A percentile compares a stretch with the other conserved stretches of the same genome.
Evolutionary conservation across 2,888 invertebrate species (phyloP).

Genomic region (Crepidodera aurea): DNA sequence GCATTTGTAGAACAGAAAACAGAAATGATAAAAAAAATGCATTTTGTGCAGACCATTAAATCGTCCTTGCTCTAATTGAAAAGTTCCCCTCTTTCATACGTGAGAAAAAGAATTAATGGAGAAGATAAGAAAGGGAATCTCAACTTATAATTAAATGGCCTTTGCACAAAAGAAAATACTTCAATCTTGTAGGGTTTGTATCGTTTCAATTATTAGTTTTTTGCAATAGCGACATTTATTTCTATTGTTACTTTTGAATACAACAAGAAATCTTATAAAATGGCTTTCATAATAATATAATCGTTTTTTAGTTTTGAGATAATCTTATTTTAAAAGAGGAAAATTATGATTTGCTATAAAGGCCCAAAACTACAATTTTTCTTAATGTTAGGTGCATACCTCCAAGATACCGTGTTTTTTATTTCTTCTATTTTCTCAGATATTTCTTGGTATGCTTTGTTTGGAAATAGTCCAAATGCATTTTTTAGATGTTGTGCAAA

Average conservation of each 20-base stretch:
- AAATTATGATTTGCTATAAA: too few relatives aligned
- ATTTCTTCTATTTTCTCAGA: too few relatives aligned
- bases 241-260: not conserved
- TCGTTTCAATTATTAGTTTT: constrained; percentile 15
- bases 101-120: constrained; percentile 26
- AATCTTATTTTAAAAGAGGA: too few relatives aligned
- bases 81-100: constrained; percentile 42
- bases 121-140: constrained; percentile 13
- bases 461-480: too few relatives aligned
- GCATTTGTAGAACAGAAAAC: constrained; percentile 23
- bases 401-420: too few relatives aligned
- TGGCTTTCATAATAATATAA: too few relatives aligned
- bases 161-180: constrained; percentile 23
- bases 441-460: too few relatives aligned
- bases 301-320: too few relatives aligned
- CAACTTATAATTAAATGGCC: constrained; percentile 24
- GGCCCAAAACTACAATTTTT: too few relatives aligned
- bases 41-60: constrained; percentile 48
- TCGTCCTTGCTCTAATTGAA: constrained; percentile 43
- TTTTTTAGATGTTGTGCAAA: too few relatives aligned
- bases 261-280: too few relatives aligned
- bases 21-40: constrained; percentile 40
- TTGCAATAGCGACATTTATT: not conserved
- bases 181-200: constrained; percentile 6
- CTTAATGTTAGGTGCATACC: too few relatives aligned